Base-by-base conservation (phyloP, 2,113 vertebrate species). In the Silurus meridionalis region DNA sequence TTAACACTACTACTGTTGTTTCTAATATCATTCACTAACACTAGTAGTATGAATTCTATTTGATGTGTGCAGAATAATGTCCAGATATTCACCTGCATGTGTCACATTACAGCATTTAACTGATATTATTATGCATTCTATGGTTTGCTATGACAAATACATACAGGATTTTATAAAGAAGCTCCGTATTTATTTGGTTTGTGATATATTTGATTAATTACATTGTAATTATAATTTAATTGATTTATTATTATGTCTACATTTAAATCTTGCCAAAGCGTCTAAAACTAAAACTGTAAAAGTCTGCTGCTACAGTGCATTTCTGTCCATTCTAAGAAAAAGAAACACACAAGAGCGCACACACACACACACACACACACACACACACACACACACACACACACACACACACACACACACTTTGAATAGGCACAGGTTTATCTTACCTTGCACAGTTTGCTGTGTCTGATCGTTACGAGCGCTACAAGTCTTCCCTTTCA, bases 361-460 rank as follows among this genome's bases (percentile, higher is more conserved):
- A 37, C 37, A 37, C 37, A 37, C 37, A 37, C 37, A 37, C 37
- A 37, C 37, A 37, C 37, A 37, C 37, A 37, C 37, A 37, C 37
- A 37, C 37, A 37, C 37, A 37, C 37, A 37, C 37, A 37, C 28
- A 37, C 28, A 37, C 28, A 37, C 28, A 37, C 28, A 37, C 28
- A 37, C 28, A 37, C 28, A 25, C 71, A 75, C 25, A 8, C 10
- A 23, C 66, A 67, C 77, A 66, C 25, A 81, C 46, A 74, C 48
- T 74, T 69, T 13, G 37, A 79, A 78, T 79, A 86, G 87, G n/a
- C 63, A 84, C 25, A 84, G 15, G 19, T 86, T 21, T 64, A 57
- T 46, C 85, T 71, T 72, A 86, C 85, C 85, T 87, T 87, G 50
- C 8, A 57, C 60, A 55, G 48, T 78, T 80, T 15, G 63, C 19